phyloP scores from a whole-genome alignment of 2,113 vertebrate species.

The Cheirogaleus medius region DNA sequence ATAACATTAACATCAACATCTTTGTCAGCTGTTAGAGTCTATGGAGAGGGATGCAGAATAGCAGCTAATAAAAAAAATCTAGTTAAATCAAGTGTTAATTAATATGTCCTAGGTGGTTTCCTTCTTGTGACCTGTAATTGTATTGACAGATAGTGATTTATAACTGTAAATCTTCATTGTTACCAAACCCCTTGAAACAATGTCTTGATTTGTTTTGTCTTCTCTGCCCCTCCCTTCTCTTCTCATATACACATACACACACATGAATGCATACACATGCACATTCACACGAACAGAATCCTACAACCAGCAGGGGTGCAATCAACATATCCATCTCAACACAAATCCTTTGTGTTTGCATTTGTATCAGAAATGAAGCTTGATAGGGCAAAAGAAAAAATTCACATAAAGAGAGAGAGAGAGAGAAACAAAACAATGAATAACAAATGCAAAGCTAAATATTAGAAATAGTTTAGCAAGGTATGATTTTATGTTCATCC shows the following conservation, averaged over 20 bases:
- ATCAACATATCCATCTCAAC: background rate
- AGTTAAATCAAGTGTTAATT: background rate
- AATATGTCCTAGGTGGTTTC: background rate
- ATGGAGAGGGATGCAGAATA: background rate
- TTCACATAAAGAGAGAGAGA: background rate
- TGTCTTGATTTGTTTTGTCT: background rate
- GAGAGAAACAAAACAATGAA: background rate
- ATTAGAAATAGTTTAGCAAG: background rate
- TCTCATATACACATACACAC: background rate
- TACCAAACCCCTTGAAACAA: background rate
- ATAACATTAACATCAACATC: background rate
- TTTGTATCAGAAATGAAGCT: background rate
- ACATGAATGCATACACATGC: background rate
- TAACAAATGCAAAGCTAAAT: background rate
- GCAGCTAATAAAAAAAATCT: background rate
- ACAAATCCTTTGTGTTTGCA: background rate
- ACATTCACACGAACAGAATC: background rate
- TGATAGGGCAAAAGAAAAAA: background rate
- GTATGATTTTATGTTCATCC: background rate
- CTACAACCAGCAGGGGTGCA: background rate
- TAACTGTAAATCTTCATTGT: slow-evolving; percentile 3
- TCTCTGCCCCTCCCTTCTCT: background rate
- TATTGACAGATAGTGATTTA: background rate
- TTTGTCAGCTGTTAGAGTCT: background rate
- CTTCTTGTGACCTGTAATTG: background rate